Evolutionary conservation across 2,888 invertebrate genomes (phyloP).

Genomic region (Neoitamus cyanurus): DNA sequence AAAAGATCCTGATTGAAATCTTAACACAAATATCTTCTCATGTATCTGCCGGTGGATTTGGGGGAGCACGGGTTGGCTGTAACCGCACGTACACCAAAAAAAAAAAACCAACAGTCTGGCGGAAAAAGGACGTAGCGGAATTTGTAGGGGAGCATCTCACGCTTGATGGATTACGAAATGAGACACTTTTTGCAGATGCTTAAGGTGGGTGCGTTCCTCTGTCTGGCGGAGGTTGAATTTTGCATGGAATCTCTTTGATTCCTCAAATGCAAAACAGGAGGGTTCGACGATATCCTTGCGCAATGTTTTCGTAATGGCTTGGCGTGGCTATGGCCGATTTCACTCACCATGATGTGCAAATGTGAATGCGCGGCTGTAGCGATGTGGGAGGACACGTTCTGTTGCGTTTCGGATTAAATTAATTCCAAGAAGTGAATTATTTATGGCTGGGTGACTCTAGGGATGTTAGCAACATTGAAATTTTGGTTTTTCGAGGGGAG

Average conservation of each 20-base stretch:
- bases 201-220: neutral
- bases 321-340: neutral
- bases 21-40: neutral
- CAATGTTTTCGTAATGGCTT: neutral
- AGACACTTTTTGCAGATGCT: neutral
- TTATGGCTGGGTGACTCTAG: neutral
- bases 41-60: neutral
- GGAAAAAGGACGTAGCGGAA: neutral
- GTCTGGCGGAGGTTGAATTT: neutral
- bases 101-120: neutral
- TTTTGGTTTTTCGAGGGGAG: neutral
- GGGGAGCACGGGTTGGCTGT: neutral
- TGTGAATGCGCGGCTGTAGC: neutral
- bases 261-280: neutral
- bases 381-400: neutral
- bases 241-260: neutral
- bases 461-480: neutral
- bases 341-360: neutral
- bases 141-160: neutral
- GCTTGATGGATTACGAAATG: constrained; percentile 19
- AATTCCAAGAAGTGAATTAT: constrained; percentile 1
- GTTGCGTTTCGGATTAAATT: neutral
- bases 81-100: neutral
- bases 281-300: neutral
- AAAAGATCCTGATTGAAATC: constrained; percentile 21